Percentiles rank a stretch among this genome's conserved stretches.
These are phyloP conservation scores for Phenganax marumi DNA, from an alignment of 92 coral and sea anemone genomes.

Conservation along the genomic window DNA sequence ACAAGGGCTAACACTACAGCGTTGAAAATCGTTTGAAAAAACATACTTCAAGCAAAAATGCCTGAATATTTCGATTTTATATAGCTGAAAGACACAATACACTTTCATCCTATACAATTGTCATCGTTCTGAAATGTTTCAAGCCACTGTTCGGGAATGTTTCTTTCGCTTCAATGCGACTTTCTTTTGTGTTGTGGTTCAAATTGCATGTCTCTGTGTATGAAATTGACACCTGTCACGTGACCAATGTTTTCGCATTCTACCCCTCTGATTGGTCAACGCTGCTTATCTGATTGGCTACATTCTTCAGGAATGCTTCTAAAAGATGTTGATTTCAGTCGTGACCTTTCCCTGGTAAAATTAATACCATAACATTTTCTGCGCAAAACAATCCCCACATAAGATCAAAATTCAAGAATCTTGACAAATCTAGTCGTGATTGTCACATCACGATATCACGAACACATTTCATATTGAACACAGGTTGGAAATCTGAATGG, in stretches of 20 bases:
- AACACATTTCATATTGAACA: too few relatives aligned
- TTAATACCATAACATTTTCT: not conserved
- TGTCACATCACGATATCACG: too few relatives aligned
- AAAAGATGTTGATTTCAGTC: not conserved
- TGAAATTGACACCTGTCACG: conserved; percentile 31
- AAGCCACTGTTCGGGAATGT: not conserved
- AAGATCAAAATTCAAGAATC: not conserved
- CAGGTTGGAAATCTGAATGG: too few relatives aligned
- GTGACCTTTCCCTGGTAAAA: not conserved
- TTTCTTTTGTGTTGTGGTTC: not conserved
- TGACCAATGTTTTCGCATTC: not conserved
- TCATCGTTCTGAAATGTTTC: not conserved
- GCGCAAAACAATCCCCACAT: conserved; percentile 1
- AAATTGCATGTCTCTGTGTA: not conserved
- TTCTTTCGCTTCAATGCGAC: not conserved
- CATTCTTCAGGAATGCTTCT: not conserved
- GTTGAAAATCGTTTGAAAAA: not conserved
- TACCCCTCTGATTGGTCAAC: conserved; percentile 22
- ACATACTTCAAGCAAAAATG: conserved; percentile 1
- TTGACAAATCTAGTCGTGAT: too few relatives aligned
- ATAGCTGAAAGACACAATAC: not conserved
- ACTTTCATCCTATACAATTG: conserved; percentile 6
- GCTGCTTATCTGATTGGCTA: conserved; percentile 27
- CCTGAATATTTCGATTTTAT: not conserved
- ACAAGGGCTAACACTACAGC: not conserved